Base-by-base conservation (phyloP, 2,888 invertebrate genomes). In the Machimus atricapillus region DNA sequence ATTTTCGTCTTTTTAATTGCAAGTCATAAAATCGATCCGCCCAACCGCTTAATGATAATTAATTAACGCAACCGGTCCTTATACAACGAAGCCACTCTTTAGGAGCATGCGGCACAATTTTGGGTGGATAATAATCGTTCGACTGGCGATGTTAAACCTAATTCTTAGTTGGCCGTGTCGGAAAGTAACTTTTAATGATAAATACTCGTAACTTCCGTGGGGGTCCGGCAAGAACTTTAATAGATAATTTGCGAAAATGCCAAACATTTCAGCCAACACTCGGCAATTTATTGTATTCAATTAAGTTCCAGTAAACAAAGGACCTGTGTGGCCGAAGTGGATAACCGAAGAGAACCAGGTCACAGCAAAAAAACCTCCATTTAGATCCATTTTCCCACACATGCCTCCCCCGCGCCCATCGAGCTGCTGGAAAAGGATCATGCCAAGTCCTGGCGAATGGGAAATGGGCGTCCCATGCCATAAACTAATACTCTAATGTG, bases 401-500 rank as follows among this genome's bases (percentile, higher is more conserved):
- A 66, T 23, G 23, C 66, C 19, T 12, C 23, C 19, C 2, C 66
- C 19, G 23, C 27, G 1, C 19, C 8, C 43, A 76, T 34, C 2
- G 16, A 16, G 34, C 66, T 27, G 66, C 66, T 19, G 66, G 19
- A 43, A 78, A 37, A 43, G 40, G 78, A 43, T 40, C 46, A 78
- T 78, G 4, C 6, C 0, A 46, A 78, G 40, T 46, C 81, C 56
- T 3, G 31, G 16, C 81, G 52, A 81, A 81, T 81, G 52, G 81
- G 81, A 81, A 81, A 81, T 40, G 37, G 83, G 58, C 34, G 83
- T 66, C 40, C 73, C 73, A 7, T 83, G 66, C 83, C 83, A 83
- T 83, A 83, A 83, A 83, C 83, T 83, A 83, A 83, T 83, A 83
- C 83, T 83, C 58, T 83, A 83, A 83, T 83, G 83, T 83, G 83